A percentile compares a stretch with the other conserved stretches of the same genome.
These are phyloP conservation scores for Thereuonema tuberculata DNA, from an alignment of 1,140 invertebrate species.

Conservation along the genomic window DNA sequence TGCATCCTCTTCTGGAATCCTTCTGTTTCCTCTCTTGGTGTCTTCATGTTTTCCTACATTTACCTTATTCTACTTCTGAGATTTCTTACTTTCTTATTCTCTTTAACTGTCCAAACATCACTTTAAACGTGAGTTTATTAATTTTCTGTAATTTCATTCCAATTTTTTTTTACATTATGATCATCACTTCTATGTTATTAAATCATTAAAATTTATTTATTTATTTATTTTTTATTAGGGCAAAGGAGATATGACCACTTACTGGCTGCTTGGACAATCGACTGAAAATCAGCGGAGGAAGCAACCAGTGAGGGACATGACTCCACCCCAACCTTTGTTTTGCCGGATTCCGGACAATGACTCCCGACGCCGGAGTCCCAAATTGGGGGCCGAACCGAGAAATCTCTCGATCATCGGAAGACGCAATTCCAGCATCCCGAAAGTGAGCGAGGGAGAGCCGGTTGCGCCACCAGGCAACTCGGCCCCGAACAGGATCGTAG, in stretches of 20 bases:
- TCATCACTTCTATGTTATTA: constrained; percentile 26
- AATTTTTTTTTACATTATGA: neutral
- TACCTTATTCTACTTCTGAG: too few relatives aligned
- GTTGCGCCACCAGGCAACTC: too few relatives aligned
- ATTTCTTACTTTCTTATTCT: too few relatives aligned
- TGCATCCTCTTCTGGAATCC: too few relatives aligned
- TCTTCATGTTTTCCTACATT: too few relatives aligned
- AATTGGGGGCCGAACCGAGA: constrained; percentile 51
- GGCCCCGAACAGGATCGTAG: neutral
- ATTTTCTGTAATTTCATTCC: too few relatives aligned
- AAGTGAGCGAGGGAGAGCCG: neutral
- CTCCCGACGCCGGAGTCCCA: constrained; percentile 46
- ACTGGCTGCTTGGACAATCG: constrained; percentile 28
- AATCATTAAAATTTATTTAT: constrained; percentile 33
- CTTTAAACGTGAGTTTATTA: too few relatives aligned
- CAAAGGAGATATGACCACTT: constrained; percentile 31
- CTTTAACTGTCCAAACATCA: too few relatives aligned
- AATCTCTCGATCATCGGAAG: constrained; percentile 41
- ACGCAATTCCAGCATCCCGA: neutral
- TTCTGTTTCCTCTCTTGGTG: too few relatives aligned
- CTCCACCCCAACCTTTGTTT: constrained; percentile 47
- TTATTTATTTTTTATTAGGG: constrained; percentile 26
- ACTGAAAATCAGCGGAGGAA: constrained; percentile 11
- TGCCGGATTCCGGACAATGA: constrained; percentile 41
- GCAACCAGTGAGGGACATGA: constrained; percentile 27